phyloP scores from a whole-genome alignment of 2,113 vertebrate genomes.

The Murina feae region DNA sequence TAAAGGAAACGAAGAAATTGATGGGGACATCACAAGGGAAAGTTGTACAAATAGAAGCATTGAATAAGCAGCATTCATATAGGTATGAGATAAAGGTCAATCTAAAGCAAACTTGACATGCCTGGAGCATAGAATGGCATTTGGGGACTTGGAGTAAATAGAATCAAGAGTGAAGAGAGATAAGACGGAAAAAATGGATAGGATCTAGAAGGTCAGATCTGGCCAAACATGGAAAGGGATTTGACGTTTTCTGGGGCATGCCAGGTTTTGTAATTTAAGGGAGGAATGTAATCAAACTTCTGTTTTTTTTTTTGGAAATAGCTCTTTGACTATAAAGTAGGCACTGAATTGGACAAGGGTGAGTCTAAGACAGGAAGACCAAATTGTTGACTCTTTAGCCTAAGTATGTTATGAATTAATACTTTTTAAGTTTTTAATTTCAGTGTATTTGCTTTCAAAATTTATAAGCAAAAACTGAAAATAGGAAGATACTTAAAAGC shows the following conservation, averaged over 20 bases:
- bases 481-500: neutral
- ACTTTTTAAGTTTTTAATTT: neutral
- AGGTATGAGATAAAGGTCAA: neutral
- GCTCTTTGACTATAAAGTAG: neutral
- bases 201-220: neutral
- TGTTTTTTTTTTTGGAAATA: neutral
- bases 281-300: neutral
- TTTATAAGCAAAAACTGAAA: neutral
- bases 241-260: neutral
- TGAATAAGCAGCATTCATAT: neutral
- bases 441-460: slow-evolving; percentile 26
- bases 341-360: neutral
- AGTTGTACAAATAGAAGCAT: neutral
- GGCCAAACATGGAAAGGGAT: accelerated
- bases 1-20: neutral
- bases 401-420: neutral
- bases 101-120: neutral
- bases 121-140: neutral
- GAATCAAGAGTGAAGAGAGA: neutral
- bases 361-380: neutral
- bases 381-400: neutral
- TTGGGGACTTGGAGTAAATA: accelerated
- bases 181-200: neutral
- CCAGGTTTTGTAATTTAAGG: neutral
- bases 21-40: neutral